These are phyloP conservation scores for Holothuria glaberrima DNA, from an alignment of 35 echinoderm and acorn worm genomes.

Conservation along the genomic window DNA sequence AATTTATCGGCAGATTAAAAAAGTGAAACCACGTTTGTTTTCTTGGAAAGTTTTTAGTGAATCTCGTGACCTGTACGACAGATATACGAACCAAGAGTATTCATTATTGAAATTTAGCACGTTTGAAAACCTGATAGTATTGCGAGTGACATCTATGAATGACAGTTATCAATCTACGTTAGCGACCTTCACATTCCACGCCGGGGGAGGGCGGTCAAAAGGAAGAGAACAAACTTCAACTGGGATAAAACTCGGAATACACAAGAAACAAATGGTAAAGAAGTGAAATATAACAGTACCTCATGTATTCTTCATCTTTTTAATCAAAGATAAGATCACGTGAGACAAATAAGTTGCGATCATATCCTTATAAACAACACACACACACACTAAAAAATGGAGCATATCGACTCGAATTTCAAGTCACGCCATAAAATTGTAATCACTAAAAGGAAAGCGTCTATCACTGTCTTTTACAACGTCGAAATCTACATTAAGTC, in stretches of 20 bases:
- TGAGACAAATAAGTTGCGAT: not conserved
- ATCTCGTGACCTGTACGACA: constrained; percentile 1
- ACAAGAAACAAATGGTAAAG: not conserved
- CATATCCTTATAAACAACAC: not conserved
- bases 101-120: constrained; percentile 2
- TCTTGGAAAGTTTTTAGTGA: not conserved
- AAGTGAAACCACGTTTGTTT: not conserved
- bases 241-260: constrained; percentile 1
- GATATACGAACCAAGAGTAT: not conserved
- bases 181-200: not conserved
- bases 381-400: not conserved
- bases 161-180: constrained; percentile 1
- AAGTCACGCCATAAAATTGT: not conserved
- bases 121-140: not conserved
- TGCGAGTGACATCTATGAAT: not conserved
- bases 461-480: no score
- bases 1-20: not conserved
- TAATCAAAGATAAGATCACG: no score
- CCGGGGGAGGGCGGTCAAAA: not conserved
- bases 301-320: no score
- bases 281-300: not conserved
- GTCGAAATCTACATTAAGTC: no score
- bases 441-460: no score
- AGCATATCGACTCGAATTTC: not conserved
- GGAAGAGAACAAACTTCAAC: not conserved